phyloP scores from a whole-genome alignment of 2,797 vertebrate genomes.

The Lateolabrax maculatus region DNA sequence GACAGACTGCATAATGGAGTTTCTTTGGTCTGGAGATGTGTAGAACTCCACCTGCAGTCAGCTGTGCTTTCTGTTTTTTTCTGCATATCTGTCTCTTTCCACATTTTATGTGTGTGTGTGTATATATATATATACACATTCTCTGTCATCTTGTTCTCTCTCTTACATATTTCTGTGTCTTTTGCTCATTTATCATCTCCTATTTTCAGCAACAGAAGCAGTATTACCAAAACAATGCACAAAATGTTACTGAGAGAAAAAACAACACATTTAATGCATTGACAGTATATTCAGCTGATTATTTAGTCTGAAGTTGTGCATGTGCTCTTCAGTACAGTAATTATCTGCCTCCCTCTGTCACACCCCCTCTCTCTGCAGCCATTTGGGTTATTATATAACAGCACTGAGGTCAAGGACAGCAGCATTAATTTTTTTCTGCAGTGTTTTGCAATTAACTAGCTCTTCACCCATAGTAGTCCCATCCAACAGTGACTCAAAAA shows the following conservation, averaged over 20 bases:
- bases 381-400: conserved; percentile 29
- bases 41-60: neutral
- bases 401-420: conserved; percentile 21
- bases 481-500: neutral
- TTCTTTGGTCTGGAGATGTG: conserved; percentile 1
- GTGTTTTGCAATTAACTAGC: conserved; percentile 18
- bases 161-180: neutral
- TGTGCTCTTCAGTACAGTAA: conserved; percentile 21
- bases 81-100: neutral
- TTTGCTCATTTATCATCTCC: neutral
- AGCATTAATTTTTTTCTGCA: neutral
- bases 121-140: no score
- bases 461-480: neutral
- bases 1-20: conserved; percentile 13
- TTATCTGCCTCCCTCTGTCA: conserved; percentile 12
- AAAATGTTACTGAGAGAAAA: neutral
- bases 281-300: neutral
- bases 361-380: conserved; percentile 10
- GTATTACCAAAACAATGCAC: neutral
- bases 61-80: neutral
- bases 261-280: neutral
- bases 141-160: neutral
- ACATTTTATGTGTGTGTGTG: neutral
- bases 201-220: neutral
- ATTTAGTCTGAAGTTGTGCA: neutral